Evolutionary conservation across 2,888 invertebrate species (phyloP).

Genomic region (Pseudolycoriella hygida): DNA sequence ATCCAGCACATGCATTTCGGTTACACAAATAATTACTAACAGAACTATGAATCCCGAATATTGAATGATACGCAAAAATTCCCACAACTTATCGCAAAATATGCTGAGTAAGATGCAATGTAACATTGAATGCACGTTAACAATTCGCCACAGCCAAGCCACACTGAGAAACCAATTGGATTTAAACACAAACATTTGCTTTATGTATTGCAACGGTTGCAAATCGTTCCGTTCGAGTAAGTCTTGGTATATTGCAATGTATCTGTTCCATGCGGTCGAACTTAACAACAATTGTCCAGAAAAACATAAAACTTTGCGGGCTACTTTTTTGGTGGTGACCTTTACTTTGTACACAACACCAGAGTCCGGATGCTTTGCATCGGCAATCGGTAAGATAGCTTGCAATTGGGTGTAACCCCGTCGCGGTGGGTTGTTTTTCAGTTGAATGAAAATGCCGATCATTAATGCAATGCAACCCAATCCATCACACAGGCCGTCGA

Average conservation of each 20-base stretch:
- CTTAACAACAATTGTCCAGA: constrained; percentile 54
- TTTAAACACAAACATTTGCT: constrained; percentile 43
- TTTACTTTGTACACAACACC: constrained; percentile 48
- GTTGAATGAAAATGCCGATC: constrained; percentile 46
- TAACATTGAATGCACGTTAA: constrained; percentile 60
- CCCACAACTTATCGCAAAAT: constrained; percentile 68
- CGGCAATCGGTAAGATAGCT: constrained; percentile 33
- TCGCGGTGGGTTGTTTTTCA: constrained; percentile 54
- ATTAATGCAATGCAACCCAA: constrained; percentile 56
- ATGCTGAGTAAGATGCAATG: constrained; percentile 58
- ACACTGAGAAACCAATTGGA: constrained; percentile 59
- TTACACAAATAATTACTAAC: constrained; percentile 44
- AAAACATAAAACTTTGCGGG: constrained; percentile 44
- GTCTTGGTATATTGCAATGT: constrained; percentile 62
- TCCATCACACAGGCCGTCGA: constrained; percentile 69
- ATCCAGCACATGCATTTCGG: constrained; percentile 53
- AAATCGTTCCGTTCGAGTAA: constrained; percentile 46
- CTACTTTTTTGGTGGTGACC: constrained; percentile 45
- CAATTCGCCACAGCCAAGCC: constrained; percentile 56
- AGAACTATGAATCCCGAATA: constrained; percentile 54
- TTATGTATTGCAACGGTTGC: constrained; percentile 32
- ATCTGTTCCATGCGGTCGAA: constrained; percentile 69
- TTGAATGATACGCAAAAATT: constrained; percentile 50
- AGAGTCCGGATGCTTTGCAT: constrained; percentile 27
- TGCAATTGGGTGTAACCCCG: constrained; percentile 54